phyloP scores from a whole-genome alignment of 2,888 invertebrate genomes.

The Lepidocyrtoides sp. region DNA sequence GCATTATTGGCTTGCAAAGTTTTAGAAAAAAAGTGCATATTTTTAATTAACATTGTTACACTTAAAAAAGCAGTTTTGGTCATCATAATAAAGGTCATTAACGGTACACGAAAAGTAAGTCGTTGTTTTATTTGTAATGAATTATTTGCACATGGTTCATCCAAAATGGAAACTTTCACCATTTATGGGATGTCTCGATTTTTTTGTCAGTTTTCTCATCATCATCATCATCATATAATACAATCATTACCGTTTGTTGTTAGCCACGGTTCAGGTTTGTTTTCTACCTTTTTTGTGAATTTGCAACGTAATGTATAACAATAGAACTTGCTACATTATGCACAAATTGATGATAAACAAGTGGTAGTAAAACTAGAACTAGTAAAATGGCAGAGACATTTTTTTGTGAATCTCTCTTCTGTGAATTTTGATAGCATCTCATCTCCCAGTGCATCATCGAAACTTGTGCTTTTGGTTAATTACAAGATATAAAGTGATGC shows the following conservation, averaged over 20 bases:
- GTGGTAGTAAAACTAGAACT: no score
- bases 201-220: not conserved
- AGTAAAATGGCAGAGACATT: no score
- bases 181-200: conserved; percentile 42
- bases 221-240: not conserved
- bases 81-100: conserved; percentile 56
- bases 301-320: conserved; percentile 36
- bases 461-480: no score
- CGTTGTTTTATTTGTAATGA: conserved; percentile 40
- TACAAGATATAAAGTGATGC: no score
- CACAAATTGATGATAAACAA: no score
- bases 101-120: conserved; percentile 24
- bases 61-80: not conserved
- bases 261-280: conserved; percentile 54
- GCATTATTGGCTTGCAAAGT: no score
- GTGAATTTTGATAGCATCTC: no score
- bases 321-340: conserved; percentile 14
- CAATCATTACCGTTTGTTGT: conserved; percentile 49
- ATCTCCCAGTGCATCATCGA: no score
- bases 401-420: no score
- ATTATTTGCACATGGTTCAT: conserved; percentile 14
- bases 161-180: conserved; percentile 42
- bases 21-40: no score
- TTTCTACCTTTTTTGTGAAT: conserved; percentile 58
- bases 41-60: not conserved